Evolutionary conservation across 1,140 invertebrate genomes (phyloP).

Genomic region (Saccostrea glomerata): DNA sequence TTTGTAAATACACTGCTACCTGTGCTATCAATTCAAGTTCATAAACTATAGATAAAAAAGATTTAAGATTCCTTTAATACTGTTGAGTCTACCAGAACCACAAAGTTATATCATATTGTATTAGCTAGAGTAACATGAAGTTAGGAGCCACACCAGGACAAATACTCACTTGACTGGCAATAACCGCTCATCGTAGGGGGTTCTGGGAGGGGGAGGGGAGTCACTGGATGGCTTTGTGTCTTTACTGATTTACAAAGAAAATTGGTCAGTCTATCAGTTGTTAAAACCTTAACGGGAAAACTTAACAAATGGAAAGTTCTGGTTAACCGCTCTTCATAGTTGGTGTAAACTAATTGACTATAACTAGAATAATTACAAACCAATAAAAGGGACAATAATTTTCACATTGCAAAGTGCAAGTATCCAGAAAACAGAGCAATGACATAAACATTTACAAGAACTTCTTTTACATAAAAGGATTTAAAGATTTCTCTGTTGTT

Average conservation of each 20-base stretch:
- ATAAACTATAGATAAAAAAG: no score
- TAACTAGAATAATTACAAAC: neutral
- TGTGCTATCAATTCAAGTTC: no score
- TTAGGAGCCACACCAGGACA: slow-evolving; percentile 26
- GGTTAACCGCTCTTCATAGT: neutral
- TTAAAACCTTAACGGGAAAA: neutral
- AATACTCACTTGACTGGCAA: slow-evolving; percentile 83
- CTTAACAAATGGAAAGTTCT: neutral
- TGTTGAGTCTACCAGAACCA: neutral
- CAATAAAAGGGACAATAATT: neutral
- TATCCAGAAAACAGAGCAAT: neutral
- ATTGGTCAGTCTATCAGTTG: slow-evolving; percentile 15
- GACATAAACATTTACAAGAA: neutral
- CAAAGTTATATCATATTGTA: neutral
- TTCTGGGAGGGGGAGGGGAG: slow-evolving; percentile 63
- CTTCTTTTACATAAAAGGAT: neutral
- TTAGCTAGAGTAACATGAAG: neutral
- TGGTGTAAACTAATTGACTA: neutral
- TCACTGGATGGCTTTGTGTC: slow-evolving; percentile 29
- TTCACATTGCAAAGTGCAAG: neutral
- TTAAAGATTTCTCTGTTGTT: neutral
- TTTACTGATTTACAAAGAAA: slow-evolving; percentile 47
- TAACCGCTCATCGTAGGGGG: slow-evolving; percentile 89
- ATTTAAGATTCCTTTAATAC: neutral
- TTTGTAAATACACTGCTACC: no score